Conservation (phyloP, 2,797 vertebrate genomes). For the Poeciliopsis gracilis region DNA sequence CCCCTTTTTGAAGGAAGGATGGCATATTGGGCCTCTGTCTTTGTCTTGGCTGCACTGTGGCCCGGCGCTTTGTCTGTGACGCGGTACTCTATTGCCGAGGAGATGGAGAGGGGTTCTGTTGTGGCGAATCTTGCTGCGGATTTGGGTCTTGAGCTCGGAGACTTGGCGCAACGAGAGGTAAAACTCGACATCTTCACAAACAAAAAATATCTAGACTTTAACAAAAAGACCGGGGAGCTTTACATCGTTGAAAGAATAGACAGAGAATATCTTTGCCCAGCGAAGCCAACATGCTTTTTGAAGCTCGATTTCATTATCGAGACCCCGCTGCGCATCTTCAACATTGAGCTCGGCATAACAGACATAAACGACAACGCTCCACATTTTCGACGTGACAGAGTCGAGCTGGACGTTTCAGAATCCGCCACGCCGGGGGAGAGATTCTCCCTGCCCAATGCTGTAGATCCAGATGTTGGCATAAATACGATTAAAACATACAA, state of each 20-base stretch:
- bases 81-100: conserved; percentile 83
- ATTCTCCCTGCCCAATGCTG: conserved; percentile 89
- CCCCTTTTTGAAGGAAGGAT: conserved; percentile 44
- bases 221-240: conserved; percentile 81
- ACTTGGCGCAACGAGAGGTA: conserved; percentile 76
- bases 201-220: conserved; percentile 82
- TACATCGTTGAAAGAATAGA: conserved; percentile 82
- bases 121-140: conserved; percentile 83
- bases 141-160: conserved; percentile 74
- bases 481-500: conserved; percentile 88
- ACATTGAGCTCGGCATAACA: conserved; percentile 88
- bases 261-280: conserved; percentile 85
- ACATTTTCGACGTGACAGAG: conserved; percentile 83
- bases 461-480: conserved; percentile 88
- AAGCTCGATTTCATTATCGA: conserved; percentile 89
- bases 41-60: conserved; percentile 71
- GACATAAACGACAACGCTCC: conserved; percentile 94
- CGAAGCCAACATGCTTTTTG: conserved; percentile 77
- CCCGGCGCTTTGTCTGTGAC: conserved; percentile 75
- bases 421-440: conserved; percentile 84
- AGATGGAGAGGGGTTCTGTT: conserved; percentile 81
- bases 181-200: conserved; percentile 81
- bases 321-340: conserved; percentile 84
- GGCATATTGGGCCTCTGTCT: conserved; percentile 47
- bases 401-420: conserved; percentile 89